Base-by-base conservation (phyloP, 2,797 vertebrate genomes). In the Cuculus canorus region DNA sequence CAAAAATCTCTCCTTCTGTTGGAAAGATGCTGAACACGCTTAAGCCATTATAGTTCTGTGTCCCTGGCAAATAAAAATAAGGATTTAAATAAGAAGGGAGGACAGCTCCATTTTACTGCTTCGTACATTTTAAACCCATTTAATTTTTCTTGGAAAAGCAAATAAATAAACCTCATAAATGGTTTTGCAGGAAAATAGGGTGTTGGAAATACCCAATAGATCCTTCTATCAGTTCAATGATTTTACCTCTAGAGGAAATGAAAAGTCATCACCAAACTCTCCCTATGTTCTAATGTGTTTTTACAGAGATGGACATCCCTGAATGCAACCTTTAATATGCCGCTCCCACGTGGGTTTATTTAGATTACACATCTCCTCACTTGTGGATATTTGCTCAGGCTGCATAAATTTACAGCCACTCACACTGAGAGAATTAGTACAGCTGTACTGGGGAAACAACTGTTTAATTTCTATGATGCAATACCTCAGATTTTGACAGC, bases 21-120 rank as follows among this genome's bases (percentile, higher is more conserved):
- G 99, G 99, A 72, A 65, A 87, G n/a, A 98, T 95, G 3, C 97
- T 98, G 98, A 99, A 99, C 82, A 98, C 99, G 69, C 98, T 98
- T 61, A 97, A 92, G 28, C 98, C 99, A 2, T 50, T 98, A 93
- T 98, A 96, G 97, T 99, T 99, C 94, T 99, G 98, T 7, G 98
- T 98, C 87, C 98, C 99, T 99, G 96, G 5, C 17, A 88, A 91
- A 18, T 4, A 82, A 41, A 88, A 71, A 72, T 4, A 28, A 85
- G 57, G 37, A 59, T 30, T 24, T 1, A 27, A 75, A 8, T 82
- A 48, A 89, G 27, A 64, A 64, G 73, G 24, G 6, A 90, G 24
- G 17, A 61, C 25, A 86, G 41, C 9, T 89, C 13, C 0, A 0
- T 3, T 73, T 77, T 37, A 69, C 47, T 27, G 24, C 28, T 54